Percentiles rank a stretch among this genome's conserved stretches.
Evolutionary conservation across 2,888 invertebrate genomes (phyloP).

Genomic region (Ennomos fuscantarius): DNA sequence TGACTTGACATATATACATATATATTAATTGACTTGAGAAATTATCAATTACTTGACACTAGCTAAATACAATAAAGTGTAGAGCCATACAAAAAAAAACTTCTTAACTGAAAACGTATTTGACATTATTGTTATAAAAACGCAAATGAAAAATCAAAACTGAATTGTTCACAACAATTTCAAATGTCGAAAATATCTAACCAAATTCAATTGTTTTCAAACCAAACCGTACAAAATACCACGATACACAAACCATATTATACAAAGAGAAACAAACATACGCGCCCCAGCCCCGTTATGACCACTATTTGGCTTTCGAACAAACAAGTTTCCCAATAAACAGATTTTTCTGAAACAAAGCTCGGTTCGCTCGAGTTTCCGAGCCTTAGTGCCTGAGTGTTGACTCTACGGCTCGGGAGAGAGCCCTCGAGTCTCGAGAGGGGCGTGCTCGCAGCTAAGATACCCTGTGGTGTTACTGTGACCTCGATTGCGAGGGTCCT

Average conservation of each 20-base stretch:
- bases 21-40: no score
- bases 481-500: slow-evolving; percentile 29
- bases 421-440: slow-evolving; percentile 28
- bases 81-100: no score
- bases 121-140: no score
- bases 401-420: slow-evolving; percentile 31
- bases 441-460: slow-evolving; percentile 27
- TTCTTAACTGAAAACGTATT: no score
- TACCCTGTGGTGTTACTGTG: slow-evolving; percentile 24
- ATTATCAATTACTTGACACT: no score
- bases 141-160: not conserved
- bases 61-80: no score
- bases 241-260: slow-evolving; percentile 9
- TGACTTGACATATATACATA: no score
- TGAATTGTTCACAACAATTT: slow-evolving; percentile 9
- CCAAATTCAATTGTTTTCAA: slow-evolving; percentile 5
- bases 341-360: slow-evolving; percentile 35
- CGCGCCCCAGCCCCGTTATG: slow-evolving; percentile 10
- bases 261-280: slow-evolving; percentile 17
- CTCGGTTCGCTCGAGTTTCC: not conserved
- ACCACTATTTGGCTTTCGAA: slow-evolving; percentile 23
- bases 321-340: slow-evolving; percentile 39
- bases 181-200: slow-evolving; percentile 10
- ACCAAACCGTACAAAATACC: slow-evolving; percentile 8
- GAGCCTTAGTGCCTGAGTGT: slow-evolving; percentile 26